Conservation (phyloP, 2,797 vertebrate genomes). For the Aquila chrysaetos region DNA sequence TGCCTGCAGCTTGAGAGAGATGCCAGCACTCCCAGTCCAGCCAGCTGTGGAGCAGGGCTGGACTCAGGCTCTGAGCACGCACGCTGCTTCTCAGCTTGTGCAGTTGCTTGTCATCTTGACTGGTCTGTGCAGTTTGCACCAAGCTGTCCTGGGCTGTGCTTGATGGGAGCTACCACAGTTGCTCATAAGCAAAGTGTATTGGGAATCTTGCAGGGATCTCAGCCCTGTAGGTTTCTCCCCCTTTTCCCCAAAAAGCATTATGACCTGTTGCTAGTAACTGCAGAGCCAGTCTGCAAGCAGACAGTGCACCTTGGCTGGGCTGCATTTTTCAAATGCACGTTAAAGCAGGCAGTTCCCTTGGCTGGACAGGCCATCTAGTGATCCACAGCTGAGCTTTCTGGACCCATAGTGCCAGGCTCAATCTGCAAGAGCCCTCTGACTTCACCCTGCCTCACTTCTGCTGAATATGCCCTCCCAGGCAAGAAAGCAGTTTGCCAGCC, state of each 20-base stretch:
- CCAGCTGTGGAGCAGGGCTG: background rate
- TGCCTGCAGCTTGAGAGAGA: background rate
- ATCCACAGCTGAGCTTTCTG: background rate
- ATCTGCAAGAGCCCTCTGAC: background rate
- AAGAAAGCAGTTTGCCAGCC: background rate
- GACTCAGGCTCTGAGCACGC: background rate
- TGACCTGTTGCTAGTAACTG: background rate
- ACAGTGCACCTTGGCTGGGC: background rate
- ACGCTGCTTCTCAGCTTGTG: background rate
- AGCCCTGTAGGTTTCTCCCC: background rate
- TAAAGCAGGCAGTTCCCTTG: no score
- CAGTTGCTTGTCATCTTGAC: background rate
- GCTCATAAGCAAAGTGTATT: background rate
- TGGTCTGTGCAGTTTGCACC: background rate
- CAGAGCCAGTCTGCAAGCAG: background rate
- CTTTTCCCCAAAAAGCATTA: background rate
- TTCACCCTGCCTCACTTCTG: background rate
- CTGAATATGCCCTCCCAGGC: background rate
- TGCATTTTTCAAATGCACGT: background rate
- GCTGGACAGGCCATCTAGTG: background rate
- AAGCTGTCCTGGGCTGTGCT: background rate
- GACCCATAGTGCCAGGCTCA: background rate
- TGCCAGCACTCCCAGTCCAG: background rate
- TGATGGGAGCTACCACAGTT: background rate
- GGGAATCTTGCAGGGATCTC: background rate